Percentiles rank a stretch among this genome's conserved stretches.
Conservation (phyloP, 1,140 invertebrate genomes). For the Euwallacea fornicatus region DNA sequence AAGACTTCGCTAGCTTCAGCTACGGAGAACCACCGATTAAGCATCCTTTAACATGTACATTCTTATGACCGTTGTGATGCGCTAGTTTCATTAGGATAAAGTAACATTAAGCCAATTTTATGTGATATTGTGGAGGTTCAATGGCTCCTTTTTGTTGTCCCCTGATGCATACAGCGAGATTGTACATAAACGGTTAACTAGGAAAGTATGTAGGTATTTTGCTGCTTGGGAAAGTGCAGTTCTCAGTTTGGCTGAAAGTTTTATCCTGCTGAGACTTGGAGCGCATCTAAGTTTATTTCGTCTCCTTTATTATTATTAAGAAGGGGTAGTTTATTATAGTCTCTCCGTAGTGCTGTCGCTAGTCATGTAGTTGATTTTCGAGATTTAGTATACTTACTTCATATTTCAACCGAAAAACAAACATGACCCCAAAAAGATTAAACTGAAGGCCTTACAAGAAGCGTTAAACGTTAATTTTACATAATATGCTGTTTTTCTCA, state of each 20-base stretch:
- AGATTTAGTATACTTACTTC: constrained; percentile 30
- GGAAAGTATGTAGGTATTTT: too few relatives aligned
- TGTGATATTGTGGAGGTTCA: constrained; percentile 11
- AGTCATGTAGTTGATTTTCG: constrained; percentile 46
- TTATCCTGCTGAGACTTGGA: background rate
- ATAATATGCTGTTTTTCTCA: constrained; percentile 5
- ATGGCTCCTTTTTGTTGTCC: background rate
- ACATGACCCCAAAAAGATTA: constrained; percentile 27
- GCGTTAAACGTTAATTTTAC: constrained; percentile 4
- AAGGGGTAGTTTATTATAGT: constrained; percentile 4
- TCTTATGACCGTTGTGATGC: constrained; percentile 26
- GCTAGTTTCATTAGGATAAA: constrained; percentile 24
- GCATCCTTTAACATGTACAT: constrained; percentile 30
- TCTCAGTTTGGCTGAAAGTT: constrained; percentile 1
- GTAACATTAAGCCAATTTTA: constrained; percentile 11
- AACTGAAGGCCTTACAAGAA: constrained; percentile 41
- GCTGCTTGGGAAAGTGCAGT: too few relatives aligned
- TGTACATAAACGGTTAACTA: background rate
- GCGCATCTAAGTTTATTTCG: background rate
- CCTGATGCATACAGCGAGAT: background rate
- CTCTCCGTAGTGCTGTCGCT: constrained; percentile 43
- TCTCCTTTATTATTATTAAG: background rate
- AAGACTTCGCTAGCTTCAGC: constrained; percentile 51
- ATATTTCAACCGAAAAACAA: constrained; percentile 28
- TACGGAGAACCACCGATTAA: constrained; percentile 37